Percentiles rank a stretch among this genome's conserved stretches.
These are phyloP conservation scores for Calameuta idolon DNA, from an alignment of 2,888 invertebrate species.

Conservation along the genomic window DNA sequence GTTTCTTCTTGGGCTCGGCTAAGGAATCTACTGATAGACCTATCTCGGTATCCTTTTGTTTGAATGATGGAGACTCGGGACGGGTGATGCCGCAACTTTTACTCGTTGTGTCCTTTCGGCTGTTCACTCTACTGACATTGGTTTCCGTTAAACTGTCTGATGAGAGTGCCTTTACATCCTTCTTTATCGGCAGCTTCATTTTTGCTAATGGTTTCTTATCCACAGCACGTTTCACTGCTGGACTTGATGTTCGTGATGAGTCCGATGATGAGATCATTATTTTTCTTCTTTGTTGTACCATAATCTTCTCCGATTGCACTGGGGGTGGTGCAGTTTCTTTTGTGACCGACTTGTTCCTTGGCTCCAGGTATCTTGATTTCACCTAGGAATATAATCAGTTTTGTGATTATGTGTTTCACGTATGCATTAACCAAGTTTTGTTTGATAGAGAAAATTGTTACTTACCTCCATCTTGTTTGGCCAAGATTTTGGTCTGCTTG, in stretches of 20 bases:
- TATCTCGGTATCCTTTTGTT: conserved; percentile 54
- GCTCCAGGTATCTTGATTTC: conserved; percentile 76
- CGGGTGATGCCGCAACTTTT: conserved; percentile 64
- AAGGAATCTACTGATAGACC: conserved; percentile 62
- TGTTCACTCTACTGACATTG: conserved; percentile 47
- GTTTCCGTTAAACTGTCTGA: conserved; percentile 69
- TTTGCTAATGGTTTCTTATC: conserved; percentile 56
- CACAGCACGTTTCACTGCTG: conserved; percentile 69
- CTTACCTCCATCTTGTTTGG: conserved; percentile 63
- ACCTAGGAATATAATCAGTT: conserved; percentile 46
- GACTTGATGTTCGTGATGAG: conserved; percentile 78
- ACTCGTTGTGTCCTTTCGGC: conserved; percentile 51
- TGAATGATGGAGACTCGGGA: conserved; percentile 63
- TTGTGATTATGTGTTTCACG: not conserved
- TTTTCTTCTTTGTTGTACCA: conserved; percentile 65
- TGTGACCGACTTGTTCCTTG: conserved; percentile 61
- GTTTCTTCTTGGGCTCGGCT: conserved; percentile 42
- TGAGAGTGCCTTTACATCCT: conserved; percentile 66
- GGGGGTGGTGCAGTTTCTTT: conserved; percentile 46
- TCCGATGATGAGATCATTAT: conserved; percentile 74
- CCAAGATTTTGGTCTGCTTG: conserved; percentile 61
- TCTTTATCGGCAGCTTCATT: conserved; percentile 58
- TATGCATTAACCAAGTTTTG: not conserved
- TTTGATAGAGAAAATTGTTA: not conserved
- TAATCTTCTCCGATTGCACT: conserved; percentile 50